Evolutionary conservation across 2,113 vertebrate species (phyloP).

Genomic region (Brachypodius melanocephalos): DNA sequence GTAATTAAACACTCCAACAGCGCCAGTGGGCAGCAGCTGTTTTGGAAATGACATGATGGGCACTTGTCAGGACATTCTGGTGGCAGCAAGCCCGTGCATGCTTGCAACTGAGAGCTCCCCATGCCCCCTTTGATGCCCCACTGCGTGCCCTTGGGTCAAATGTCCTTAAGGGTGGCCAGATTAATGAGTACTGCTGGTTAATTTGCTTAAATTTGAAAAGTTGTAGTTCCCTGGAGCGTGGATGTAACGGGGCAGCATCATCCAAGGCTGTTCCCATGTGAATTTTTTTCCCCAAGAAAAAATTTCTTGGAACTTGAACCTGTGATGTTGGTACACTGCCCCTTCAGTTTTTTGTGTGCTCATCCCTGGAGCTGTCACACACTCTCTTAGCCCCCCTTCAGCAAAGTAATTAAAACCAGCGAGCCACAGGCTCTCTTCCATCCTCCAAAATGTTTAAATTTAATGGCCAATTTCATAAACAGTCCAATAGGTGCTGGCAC

Average conservation of each 20-base stretch:
- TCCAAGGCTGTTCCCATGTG: neutral
- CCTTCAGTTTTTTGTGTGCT: neutral
- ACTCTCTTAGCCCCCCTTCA: neutral
- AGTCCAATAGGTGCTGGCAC: neutral
- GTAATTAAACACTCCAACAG: neutral
- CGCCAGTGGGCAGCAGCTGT: conserved; percentile 13
- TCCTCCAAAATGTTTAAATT: neutral
- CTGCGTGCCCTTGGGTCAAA: neutral
- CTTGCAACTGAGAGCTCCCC: neutral
- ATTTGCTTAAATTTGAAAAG: neutral
- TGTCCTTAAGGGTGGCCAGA: neutral
- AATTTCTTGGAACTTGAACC: no score
- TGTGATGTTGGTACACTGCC: no score
- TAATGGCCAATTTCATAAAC: neutral
- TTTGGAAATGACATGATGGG: conserved; percentile 15
- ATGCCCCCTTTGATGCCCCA: neutral
- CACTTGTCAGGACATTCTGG: neutral
- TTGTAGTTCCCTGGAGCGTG: accelerated
- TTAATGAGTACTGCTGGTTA: neutral
- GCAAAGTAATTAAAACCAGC: neutral
- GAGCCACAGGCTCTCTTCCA: neutral
- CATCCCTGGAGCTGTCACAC: neutral
- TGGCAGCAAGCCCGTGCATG: neutral
- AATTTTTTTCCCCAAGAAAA: no score
- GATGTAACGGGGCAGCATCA: accelerated